Base-by-base conservation (phyloP, 92 coral and sea anemone genomes). In the Muricea muricata region DNA sequence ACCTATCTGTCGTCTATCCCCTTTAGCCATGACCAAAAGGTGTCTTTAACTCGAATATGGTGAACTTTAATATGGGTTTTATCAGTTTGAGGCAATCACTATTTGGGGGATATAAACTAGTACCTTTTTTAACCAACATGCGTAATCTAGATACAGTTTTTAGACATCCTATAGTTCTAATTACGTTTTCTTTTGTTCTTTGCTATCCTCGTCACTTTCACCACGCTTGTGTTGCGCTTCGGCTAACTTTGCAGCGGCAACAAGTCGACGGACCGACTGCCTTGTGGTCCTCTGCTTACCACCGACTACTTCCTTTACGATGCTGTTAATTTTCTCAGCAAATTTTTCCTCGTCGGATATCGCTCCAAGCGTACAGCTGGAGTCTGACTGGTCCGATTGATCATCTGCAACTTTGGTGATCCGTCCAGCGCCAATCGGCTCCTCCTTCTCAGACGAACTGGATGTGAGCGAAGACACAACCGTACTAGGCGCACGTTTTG, bases 301-400 rank as follows among this genome's bases (percentile, higher is more conserved):
- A 24, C 20, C 30, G 11, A 78, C 83, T 11, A 78, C 71, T 15
- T 78, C 83, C 6, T 78, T 78, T 28, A 56, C 55, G n/a, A 55
- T 56, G 8, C 47, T 33, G 47, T 40, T 55, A 4, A 75, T 75
- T 35, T 56, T 78, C 21, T 78, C 83, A 29, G 52, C 72, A 12
- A 78, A 25, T 55, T 31, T 78, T 37, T 78, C 70, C 10, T 78
- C 83, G 7, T 55, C 71, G 31, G 57, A 41, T 12, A 21, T 45
- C 21, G 39, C 41, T n/a, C 28, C 32, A 2, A 13, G 20, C 42
- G 80, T 26, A 29, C 32, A 71, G 13, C 65, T 12, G 29, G 80
- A 48, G 1, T 31, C 29, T 23, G 80, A 26, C 20, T 52, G 60
- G 40, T 28, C 55, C 8, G 65, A 7, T 41, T 48, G 65, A 39